Evolutionary conservation across 2,113 vertebrate genomes (phyloP).

Genomic region (Pan paniscus): DNA sequence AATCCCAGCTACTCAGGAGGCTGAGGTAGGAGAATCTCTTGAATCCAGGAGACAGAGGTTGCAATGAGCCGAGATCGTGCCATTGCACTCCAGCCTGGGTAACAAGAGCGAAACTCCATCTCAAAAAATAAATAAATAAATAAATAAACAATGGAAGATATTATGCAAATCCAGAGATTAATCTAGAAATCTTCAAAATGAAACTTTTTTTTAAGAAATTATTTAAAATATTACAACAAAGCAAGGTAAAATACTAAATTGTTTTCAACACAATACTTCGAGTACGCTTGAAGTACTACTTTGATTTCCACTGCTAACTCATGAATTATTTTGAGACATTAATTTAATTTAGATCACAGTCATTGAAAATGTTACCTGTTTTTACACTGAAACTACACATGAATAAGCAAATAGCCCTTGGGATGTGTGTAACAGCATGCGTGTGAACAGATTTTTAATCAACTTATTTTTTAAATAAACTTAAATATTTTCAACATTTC

Average conservation of each 20-base stretch:
- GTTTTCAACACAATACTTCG: constrained; percentile 46
- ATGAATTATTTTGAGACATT: constrained; percentile 73
- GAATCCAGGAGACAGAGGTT: too few relatives aligned
- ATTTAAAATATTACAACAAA: constrained; percentile 44
- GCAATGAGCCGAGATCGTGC: too few relatives aligned
- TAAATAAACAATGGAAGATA: constrained; percentile 61
- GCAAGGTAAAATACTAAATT: constrained; percentile 59
- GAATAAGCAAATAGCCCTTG: constrained; percentile 16
- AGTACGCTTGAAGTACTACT: constrained; percentile 65
- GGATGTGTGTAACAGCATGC: constrained; percentile 13
- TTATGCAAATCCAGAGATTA: constrained; percentile 74
- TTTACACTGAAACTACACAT: constrained; percentile 50
- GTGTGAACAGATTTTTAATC: constrained; percentile 55
- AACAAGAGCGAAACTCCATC: too few relatives aligned
- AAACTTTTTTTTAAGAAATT: constrained; percentile 67
- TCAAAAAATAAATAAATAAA: too few relatives aligned
- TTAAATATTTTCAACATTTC: constrained; percentile 45
- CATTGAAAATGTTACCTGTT: constrained; percentile 34
- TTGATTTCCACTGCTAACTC: constrained; percentile 69
- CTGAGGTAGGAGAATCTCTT: too few relatives aligned
- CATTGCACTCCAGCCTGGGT: too few relatives aligned
- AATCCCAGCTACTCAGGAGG: too few relatives aligned
- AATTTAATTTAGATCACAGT: constrained; percentile 66
- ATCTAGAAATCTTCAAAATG: constrained; percentile 69
- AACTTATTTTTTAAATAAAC: constrained; percentile 16